Evolutionary conservation across 2,113 vertebrate species (phyloP), one percentile per base, ranked within the genome.

Genomic region (Platichthys flesus): DNA sequence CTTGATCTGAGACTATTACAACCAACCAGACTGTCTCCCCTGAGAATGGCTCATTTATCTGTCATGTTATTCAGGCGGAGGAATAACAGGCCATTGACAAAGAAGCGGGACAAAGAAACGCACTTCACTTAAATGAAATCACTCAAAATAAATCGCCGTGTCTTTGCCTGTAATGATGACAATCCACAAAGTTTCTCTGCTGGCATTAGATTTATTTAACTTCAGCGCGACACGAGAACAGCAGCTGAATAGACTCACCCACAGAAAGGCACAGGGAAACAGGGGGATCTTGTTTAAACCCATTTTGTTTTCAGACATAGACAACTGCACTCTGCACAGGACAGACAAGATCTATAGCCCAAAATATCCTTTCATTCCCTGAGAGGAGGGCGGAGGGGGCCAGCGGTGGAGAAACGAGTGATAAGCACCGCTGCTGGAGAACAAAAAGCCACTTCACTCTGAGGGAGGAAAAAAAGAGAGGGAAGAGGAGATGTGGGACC

Each of bases 381-480:
- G 65, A 79, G 45, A 71, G 59, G 76, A 63, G 71, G 54, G 73
- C 31, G 66, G 49, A 56, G 69, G 78, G 52, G 71, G 63, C 78
- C 78, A 73, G 78, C 35, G 21, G 76, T 83, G 90, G 90, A 88
- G 91, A 88, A 88, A 76, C 60, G 28, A 89, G 90, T 76, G 91
- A 91, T 91, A 83, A 87, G 90, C 90, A 82, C 90, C 65, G 37
- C 84, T 65, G 78, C 54, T 26, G 86, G 59, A 85, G 88, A 91
- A 91, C 90, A 93, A 90, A 90, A 89, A 91, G 86, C 85, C 86
- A 79, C 89, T 92, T 93, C 84, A 92, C 89, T 84, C 82, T 57
- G 79, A 71, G 75, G 64, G 76, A 78, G 81, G 47, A 68, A 71
- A 40, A 31, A 79, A 55, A 75, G 69, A 58, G 69, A 24, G 31